Percentiles rank a stretch among this genome's conserved stretches.
phyloP scores from a whole-genome alignment of 2,888 invertebrate species.

The Aricia artaxerxes region DNA sequence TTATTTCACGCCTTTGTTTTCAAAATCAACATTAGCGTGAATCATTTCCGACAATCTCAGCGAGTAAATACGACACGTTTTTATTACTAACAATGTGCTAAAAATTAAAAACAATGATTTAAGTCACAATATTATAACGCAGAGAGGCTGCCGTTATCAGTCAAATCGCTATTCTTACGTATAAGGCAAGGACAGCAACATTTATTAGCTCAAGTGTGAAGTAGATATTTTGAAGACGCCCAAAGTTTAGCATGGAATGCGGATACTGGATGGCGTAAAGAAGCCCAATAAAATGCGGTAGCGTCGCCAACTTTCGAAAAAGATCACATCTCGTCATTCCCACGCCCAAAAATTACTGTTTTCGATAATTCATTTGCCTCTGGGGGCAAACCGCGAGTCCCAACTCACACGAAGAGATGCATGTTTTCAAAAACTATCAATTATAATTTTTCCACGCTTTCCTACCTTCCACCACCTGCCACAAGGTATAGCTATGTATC shows the following conservation, averaged over 20 bases:
- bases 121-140: not conserved
- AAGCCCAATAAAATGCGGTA: not conserved
- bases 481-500: too few species aligned
- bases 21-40: not conserved
- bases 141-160: too few species aligned
- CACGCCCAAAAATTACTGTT: not conserved
- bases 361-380: too few species aligned
- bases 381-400: too few species aligned
- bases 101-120: not conserved
- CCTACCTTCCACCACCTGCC: too few species aligned
- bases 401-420: too few species aligned
- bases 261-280: not conserved
- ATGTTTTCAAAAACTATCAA: too few species aligned
- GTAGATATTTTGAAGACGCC: not conserved
- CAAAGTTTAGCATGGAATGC: not conserved
- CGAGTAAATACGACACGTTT: not conserved
- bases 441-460: too few species aligned
- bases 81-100: not conserved
- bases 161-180: not conserved
- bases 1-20: slow-evolving; percentile 18
- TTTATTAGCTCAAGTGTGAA: too few species aligned
- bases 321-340: not conserved
- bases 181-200: not conserved
- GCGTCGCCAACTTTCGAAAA: slow-evolving; percentile 6
- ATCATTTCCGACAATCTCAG: slow-evolving; percentile 15